Percentiles rank a stretch among this genome's conserved stretches.
phyloP scores from a whole-genome alignment of 2,113 vertebrate genomes.

The Paraplagusia blochii region DNA sequence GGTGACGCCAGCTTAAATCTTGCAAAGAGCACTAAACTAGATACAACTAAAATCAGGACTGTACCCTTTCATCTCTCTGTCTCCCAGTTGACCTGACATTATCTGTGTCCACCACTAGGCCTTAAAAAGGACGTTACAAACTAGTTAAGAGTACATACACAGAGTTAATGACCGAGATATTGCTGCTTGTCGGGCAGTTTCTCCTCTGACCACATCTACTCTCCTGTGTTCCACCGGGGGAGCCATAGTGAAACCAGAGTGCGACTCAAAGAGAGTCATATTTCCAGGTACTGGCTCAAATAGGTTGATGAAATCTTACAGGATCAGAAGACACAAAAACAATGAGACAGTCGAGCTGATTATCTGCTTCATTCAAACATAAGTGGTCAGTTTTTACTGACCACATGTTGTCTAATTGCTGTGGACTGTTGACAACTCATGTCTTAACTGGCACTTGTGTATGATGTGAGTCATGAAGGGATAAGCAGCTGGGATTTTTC shows the following conservation, averaged over 20 bases:
- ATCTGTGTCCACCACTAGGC: too few relatives aligned
- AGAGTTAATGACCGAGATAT: slow-evolving; percentile 32
- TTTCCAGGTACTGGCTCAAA: neutral
- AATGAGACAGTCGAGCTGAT: neutral
- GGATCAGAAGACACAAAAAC: neutral
- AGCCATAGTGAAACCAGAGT: slow-evolving; percentile 27
- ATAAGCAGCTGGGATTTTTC: slow-evolving; percentile 31
- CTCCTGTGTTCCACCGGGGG: slow-evolving; percentile 35
- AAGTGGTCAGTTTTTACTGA: neutral
- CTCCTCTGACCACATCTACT: slow-evolving; percentile 62
- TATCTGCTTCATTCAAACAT: neutral
- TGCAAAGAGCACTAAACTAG: too few relatives aligned
- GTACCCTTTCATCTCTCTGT: too few relatives aligned
- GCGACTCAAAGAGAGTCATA: slow-evolving; percentile 14
- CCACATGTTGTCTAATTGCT: slow-evolving; percentile 24
- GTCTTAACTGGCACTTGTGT: neutral
- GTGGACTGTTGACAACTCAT: neutral
- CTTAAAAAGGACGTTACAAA: slow-evolving; percentile 48
- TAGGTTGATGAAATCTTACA: neutral
- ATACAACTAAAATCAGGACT: too few relatives aligned
- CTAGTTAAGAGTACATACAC: slow-evolving; percentile 56
- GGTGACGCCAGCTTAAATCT: too few relatives aligned
- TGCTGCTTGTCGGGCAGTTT: slow-evolving; percentile 47
- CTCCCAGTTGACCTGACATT: too few relatives aligned
- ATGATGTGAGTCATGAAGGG: slow-evolving; percentile 28